Evolutionary conservation across 2,888 invertebrate species (phyloP).

Genomic region (Tinea pellionella): DNA sequence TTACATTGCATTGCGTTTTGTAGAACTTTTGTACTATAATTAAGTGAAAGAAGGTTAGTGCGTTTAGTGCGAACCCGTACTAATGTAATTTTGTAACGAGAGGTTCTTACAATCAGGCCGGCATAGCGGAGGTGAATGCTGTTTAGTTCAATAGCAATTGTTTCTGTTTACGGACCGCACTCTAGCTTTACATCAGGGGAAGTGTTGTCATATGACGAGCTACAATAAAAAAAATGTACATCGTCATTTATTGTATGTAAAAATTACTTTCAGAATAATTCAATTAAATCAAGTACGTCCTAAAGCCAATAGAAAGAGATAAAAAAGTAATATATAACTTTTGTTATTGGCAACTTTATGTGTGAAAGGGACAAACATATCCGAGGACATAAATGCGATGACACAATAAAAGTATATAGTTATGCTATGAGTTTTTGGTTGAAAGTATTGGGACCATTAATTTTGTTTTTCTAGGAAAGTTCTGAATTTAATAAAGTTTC

Average conservation of each 20-base stretch:
- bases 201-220: too few relatives aligned
- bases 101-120: too few relatives aligned
- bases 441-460: not conserved
- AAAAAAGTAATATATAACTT: not conserved
- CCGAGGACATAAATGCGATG: conserved; percentile 1
- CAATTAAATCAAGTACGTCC: not conserved
- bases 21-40: not conserved
- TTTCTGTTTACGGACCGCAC: too few relatives aligned
- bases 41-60: not conserved
- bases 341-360: not conserved
- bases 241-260: too few relatives aligned
- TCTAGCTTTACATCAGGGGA: too few relatives aligned
- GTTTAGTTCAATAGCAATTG: too few relatives aligned
- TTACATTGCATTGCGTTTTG: not conserved
- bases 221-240: too few relatives aligned
- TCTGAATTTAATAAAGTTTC: not conserved
- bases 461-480: not conserved
- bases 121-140: too few relatives aligned
- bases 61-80: too few relatives aligned
- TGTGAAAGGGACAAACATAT: conserved; percentile 6
- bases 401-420: conserved; percentile 9
- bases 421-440: not conserved
- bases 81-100: too few relatives aligned
- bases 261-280: not conserved
- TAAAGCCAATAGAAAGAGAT: not conserved